Evolutionary conservation across 2,888 invertebrate genomes (phyloP), one percentile per base, ranked within the genome.

Genomic region (Drosophila kambysellisi): DNA sequence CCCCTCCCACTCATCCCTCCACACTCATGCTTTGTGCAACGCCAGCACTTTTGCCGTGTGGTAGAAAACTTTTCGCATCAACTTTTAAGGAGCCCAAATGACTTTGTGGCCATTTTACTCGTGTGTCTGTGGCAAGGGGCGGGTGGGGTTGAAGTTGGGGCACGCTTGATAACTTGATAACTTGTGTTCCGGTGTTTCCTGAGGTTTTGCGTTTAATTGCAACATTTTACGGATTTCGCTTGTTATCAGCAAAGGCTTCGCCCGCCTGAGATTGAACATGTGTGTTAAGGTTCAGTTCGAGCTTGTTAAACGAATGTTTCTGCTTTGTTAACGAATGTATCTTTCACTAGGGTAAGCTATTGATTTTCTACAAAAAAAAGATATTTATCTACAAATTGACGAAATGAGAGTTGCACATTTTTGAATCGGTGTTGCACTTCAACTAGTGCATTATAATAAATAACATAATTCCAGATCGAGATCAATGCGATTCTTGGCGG

Each of bases 71-170:
- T 88, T 90, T 89, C 83, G 83, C 82, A 90, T 88, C 88, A 87
- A 89, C 88, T 89, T 86, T 86, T 88, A 88, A 88, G 87, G 85
- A 78, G 82, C 83, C 76, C 83, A 86, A 88, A 87, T 87, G 90
- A 89, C 83, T 89, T 76, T 83, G 83, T 60, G 90, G 87, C 87
- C 76, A 81, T 83, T 76, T 59, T 51, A 70, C 75, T 72, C 51
- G 56, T 53, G 57, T 67, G 57, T 32, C 41, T 43, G 41, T 3
- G 56, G 50, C 20, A 51, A 2, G 39, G 33, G 11, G 11, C 6
- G 37, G 9, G 9, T 57, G 46, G 66, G 66, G 59, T 20, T 3
- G 20, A 1, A 46, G 25, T 25, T 46, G 46, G 15, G 46, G 15
- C 65, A 70, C 74, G 76, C 78, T 88, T 83, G 46, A 46, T 46